Evolutionary conservation across 2,113 vertebrate species (phyloP), one percentile per base, ranked within the genome.

Genomic region (Hipposideros armiger): DNA sequence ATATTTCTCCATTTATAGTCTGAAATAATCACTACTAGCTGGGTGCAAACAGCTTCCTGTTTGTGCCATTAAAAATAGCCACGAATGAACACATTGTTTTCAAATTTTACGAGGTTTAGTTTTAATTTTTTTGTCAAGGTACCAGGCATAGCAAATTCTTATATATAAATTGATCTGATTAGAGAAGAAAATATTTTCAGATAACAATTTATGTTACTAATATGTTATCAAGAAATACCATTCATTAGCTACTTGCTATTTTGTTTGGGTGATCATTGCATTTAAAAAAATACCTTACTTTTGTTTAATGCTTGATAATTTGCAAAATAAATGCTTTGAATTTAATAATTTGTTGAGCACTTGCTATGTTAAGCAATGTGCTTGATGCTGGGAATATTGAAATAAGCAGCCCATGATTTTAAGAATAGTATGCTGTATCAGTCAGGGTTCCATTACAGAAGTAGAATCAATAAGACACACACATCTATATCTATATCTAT

Each of bases 251-350:
- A n/a, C 20, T 78, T 54, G 7, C 7, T 82, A 64, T 42, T 77
- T 76, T 17, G 62, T 78, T 83, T 60, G 70, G 54, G 26, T 74
- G 56, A 73, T 32, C 7, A 11, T 47, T 64, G 24, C 17, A 73
- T 76, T 90, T 72, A 3, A 22, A 77, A 78, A 86, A 93, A 36
- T 83, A 72, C 17, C 11, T 90, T 47, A 32, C 14, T 66, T 85
- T 69, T 69, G 8, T 76, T 88, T 85, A 85, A 66, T 85, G 42
- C 16, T 74, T 87, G 50, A 56, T 69, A 54, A 19, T 76, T 87
- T 93, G 42, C 30, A 42, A 76, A 86, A 62, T 54, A 80, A 90
- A 69, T 92, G 32, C 24, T 77, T 83, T 42, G 42, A 80, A n/a
- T 78, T 64, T 70, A 76, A 81, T 62, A 81, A 69, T 54, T 86